Percentiles rank a stretch among this genome's conserved stretches.
phyloP scores from a whole-genome alignment of 1,140 invertebrate species.

The Diorhabda elongata region DNA sequence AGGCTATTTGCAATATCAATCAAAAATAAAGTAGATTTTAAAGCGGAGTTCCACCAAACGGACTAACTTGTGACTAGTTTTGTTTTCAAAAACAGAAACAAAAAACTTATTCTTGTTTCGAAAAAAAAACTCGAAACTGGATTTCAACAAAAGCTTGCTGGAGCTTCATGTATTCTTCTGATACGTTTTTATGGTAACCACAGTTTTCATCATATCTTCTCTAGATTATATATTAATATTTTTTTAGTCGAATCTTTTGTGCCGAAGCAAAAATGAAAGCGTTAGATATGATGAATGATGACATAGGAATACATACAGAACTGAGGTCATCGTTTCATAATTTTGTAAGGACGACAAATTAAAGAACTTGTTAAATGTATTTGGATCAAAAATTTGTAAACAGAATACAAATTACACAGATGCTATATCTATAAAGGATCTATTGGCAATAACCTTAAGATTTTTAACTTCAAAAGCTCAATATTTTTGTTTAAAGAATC shows the following conservation, averaged over 20 bases:
- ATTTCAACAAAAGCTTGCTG: not conserved
- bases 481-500: slow-evolving; percentile 14
- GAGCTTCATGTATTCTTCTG: not conserved
- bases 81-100: not conserved
- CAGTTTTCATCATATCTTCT: slow-evolving; percentile 14
- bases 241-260: slow-evolving; percentile 8
- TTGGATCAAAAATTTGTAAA: slow-evolving; percentile 2
- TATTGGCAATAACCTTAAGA: slow-evolving; percentile 13
- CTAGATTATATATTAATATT: slow-evolving; percentile 13
- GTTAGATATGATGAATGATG: slow-evolving; percentile 2
- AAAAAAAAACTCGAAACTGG: slow-evolving; percentile 5
- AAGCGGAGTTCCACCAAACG: slow-evolving; percentile 9
- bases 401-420: slow-evolving; percentile 8
- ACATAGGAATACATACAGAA: slow-evolving; percentile 14
- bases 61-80: slow-evolving; percentile 12
- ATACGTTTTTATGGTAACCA: not conserved
- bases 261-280: not conserved
- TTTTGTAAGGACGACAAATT: slow-evolving; percentile 12
- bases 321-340: slow-evolving; percentile 12
- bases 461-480: slow-evolving; percentile 8
- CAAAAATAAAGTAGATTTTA: not conserved
- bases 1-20: not conserved
- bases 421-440: slow-evolving; percentile 6
- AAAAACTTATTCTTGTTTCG: slow-evolving; percentile 2
- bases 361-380: slow-evolving; percentile 9